Evolutionary conservation across 2,888 invertebrate genomes (phyloP).

Genomic region (Baronia brevicornis): DNA sequence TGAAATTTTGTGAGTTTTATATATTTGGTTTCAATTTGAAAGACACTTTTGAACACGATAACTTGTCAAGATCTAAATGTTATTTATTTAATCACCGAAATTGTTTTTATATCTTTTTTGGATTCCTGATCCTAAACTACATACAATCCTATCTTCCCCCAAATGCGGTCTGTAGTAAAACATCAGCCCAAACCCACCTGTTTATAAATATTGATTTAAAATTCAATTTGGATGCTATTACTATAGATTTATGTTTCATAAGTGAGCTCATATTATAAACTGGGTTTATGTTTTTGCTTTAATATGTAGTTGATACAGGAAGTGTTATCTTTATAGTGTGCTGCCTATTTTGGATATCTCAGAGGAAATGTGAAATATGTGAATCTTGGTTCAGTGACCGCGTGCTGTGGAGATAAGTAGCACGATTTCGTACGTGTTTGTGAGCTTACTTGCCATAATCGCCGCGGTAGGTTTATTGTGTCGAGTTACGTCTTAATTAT

Average conservation of each 20-base stretch:
- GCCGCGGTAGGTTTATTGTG: conserved; percentile 24
- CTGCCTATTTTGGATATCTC: conserved; percentile 39
- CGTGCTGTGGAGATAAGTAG: conserved; percentile 37
- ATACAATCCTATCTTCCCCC: too few species aligned
- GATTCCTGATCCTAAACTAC: too few species aligned
- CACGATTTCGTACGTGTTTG: conserved; percentile 15
- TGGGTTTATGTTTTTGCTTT: neutral
- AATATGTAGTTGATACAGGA: neutral
- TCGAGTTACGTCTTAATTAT: conserved; percentile 20
- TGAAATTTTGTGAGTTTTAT: too few species aligned
- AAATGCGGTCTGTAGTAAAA: too few species aligned
- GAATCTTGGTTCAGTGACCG: conserved; percentile 46
- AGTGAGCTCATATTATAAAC: conserved; percentile 3
- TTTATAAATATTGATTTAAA: too few species aligned
- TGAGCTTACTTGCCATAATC: conserved; percentile 18
- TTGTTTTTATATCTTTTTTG: too few species aligned
- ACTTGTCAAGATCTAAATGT: too few species aligned
- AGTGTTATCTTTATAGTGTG: conserved; percentile 35
- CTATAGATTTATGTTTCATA: neutral
- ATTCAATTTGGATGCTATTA: too few species aligned
- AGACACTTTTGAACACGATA: too few species aligned
- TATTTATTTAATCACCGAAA: too few species aligned
- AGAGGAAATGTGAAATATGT: conserved; percentile 31
- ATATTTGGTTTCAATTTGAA: too few species aligned
- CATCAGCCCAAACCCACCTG: too few species aligned